A percentile compares a stretch with the other conserved stretches of the same genome.
phyloP scores from a whole-genome alignment of 2,113 vertebrate species.

The Apaloderma vittatum region DNA sequence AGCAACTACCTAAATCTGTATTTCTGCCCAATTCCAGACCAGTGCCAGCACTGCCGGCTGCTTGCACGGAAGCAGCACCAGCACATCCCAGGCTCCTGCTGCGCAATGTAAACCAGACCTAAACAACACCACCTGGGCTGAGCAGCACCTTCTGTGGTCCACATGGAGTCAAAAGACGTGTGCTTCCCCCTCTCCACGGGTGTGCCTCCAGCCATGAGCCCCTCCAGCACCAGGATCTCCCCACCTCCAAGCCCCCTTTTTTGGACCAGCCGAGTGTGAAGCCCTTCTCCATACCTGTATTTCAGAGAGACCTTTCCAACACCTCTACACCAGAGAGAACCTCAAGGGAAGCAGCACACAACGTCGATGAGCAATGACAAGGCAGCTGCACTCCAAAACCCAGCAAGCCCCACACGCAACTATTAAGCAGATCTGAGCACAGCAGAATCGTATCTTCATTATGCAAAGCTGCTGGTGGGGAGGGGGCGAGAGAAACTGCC shows the following conservation, averaged over 20 bases:
- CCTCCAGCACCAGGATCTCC: neutral
- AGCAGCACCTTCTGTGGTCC: accelerated
- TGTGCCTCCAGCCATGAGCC: neutral
- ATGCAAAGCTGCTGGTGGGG: neutral
- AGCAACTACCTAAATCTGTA: neutral
- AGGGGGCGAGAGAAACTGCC: neutral
- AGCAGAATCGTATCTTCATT: accelerated
- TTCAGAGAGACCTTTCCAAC: neutral
- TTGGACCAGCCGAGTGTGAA: neutral
- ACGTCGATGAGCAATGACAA: accelerated
- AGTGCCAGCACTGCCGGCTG: neutral
- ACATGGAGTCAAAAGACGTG: accelerated
- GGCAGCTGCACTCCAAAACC: neutral
- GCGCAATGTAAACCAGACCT: neutral
- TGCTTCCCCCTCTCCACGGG: neutral
- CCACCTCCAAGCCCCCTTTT: neutral
- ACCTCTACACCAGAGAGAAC: neutral
- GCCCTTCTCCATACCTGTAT: neutral
- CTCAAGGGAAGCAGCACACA: accelerated
- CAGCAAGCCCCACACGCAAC: neutral
- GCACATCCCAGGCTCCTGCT: neutral
- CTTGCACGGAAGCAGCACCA: neutral
- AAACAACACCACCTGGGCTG: neutral
- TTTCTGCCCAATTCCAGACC: neutral
- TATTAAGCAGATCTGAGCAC: neutral